These are phyloP conservation scores for Choristoneura rosaceana DNA, from an alignment of 2,888 invertebrate species.

Conservation along the genomic window DNA sequence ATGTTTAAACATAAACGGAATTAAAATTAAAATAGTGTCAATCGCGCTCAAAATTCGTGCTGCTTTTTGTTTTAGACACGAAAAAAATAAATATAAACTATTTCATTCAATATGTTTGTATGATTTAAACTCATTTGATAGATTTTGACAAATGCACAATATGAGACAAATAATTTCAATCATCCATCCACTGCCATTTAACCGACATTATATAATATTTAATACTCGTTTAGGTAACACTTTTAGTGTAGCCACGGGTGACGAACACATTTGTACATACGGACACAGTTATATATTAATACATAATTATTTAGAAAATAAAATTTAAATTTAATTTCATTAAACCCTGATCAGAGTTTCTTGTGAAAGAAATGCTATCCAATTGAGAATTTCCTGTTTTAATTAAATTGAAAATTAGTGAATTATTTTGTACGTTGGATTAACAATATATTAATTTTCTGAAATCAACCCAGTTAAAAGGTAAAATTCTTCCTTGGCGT, in stretches of 20 bases:
- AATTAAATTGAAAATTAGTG: background rate
- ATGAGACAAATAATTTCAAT: background rate
- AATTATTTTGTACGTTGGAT: background rate
- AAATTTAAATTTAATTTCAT: background rate
- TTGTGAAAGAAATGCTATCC: background rate
- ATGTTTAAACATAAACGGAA: too few relatives aligned
- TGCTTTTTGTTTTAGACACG: too few relatives aligned
- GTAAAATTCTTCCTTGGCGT: background rate
- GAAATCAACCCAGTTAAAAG: background rate
- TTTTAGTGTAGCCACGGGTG: background rate
- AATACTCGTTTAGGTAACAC: slow-evolving; percentile 41
- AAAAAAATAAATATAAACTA: too few relatives aligned
- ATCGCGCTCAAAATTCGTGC: too few relatives aligned
- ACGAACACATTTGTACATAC: slow-evolving; percentile 30
- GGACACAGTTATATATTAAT: background rate
- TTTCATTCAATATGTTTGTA: too few relatives aligned
- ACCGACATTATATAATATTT: slow-evolving; percentile 19
- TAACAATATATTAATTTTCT: background rate
- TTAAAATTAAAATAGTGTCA: too few relatives aligned
- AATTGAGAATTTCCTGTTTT: background rate
- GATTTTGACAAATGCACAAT: background rate
- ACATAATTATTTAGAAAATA: background rate
- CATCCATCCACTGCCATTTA: slow-evolving; percentile 9
- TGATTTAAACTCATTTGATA: too few relatives aligned
- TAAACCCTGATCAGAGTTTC: background rate